Conservation (phyloP, 2,113 vertebrate genomes). For the Rhynchomys soricoides region DNA sequence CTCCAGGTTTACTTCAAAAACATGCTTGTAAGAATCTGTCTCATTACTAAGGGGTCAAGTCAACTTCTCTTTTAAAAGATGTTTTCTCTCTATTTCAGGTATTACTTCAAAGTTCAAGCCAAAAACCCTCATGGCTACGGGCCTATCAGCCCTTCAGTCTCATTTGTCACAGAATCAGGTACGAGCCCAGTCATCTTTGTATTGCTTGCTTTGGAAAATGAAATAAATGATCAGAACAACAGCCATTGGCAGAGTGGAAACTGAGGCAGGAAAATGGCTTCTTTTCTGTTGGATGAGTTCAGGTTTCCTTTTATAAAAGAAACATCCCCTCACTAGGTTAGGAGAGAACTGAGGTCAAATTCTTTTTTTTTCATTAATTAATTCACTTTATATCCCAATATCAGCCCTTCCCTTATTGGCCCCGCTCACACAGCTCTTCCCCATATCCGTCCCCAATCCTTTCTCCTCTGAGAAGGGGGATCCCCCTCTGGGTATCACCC, state of each 20-base stretch:
- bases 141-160: constrained; percentile 94
- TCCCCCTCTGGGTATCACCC: too few species aligned
- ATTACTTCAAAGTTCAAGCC: constrained; percentile 98
- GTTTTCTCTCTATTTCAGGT: constrained; percentile 87
- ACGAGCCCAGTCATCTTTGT: neutral
- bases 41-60: neutral
- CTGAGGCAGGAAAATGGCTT: neutral
- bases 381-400: too few species aligned
- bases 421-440: too few species aligned
- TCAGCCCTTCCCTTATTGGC: too few species aligned
- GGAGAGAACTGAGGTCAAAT: constrained; percentile 30
- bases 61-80: constrained; percentile 48
- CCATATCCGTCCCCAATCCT: too few species aligned
- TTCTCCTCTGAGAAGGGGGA: too few species aligned
- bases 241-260: neutral
- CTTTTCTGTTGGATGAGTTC: neutral
- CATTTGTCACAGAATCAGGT: constrained; percentile 98
- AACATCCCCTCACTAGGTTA: neutral
- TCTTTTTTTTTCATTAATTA: neutral
- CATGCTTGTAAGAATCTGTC: neutral
- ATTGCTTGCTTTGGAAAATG: constrained; percentile 28
- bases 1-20: neutral
- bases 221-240: neutral
- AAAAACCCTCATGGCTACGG: constrained; percentile 96
- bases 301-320: neutral